Evolutionary conservation across 2,888 invertebrate genomes (phyloP).

Genomic region (Subacronicta megacephala): DNA sequence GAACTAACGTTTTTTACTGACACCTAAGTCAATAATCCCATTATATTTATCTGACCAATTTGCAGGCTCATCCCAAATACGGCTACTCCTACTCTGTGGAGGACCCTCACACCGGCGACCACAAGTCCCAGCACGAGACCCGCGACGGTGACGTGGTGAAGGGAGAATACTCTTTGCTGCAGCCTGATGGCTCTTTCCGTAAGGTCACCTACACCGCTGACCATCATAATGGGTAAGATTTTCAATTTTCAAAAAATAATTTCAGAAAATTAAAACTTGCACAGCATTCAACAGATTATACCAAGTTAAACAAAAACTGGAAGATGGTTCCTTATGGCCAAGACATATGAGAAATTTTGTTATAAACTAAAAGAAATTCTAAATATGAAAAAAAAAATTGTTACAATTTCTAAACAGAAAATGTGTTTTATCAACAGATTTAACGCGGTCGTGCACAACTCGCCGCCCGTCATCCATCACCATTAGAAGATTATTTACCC

Average conservation of each 20-base stretch:
- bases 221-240: conserved; percentile 87
- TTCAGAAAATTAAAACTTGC: background rate
- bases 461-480: conserved; percentile 85
- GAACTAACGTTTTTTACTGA: conserved; percentile 25
- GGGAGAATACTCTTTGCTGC: conserved; percentile 89
- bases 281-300: too few relatives aligned
- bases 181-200: conserved; percentile 90
- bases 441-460: conserved; percentile 87
- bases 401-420: background rate
- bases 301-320: too few relatives aligned
- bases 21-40: background rate
- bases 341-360: background rate
- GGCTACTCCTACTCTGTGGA: conserved; percentile 90
- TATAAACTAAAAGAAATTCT: background rate
- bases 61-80: conserved; percentile 86
- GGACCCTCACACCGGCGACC: conserved; percentile 90
- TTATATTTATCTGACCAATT: conserved; percentile 22
- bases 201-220: conserved; percentile 90
- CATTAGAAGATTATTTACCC: conserved; percentile 75
- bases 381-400: background rate
- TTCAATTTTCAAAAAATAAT: too few relatives aligned
- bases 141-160: conserved; percentile 90
- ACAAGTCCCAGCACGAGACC: conserved; percentile 89
- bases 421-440: conserved; percentile 72
- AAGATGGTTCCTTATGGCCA: too few relatives aligned